These are phyloP conservation scores for Papilio polytes DNA, from an alignment of 1,140 invertebrate species.

Conservation along the genomic window DNA sequence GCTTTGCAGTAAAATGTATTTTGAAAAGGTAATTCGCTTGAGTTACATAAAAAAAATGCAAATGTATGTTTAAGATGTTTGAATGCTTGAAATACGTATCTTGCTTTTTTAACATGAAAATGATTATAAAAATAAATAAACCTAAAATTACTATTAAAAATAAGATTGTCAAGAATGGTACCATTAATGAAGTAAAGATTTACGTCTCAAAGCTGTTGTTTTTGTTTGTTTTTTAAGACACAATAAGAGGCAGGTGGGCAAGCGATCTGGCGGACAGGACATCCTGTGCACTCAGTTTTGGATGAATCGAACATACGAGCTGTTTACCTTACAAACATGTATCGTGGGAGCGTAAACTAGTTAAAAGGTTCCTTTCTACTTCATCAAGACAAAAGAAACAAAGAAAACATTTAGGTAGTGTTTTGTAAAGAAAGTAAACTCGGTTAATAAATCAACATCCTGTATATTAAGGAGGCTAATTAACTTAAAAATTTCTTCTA, in stretches of 20 bases:
- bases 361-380: background rate
- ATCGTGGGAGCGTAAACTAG: constrained; percentile 14
- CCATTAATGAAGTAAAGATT: background rate
- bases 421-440: background rate
- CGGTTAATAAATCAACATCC: background rate
- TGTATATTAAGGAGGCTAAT: background rate
- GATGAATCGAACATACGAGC: background rate
- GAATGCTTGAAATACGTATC: too few species aligned
- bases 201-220: background rate
- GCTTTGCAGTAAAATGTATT: background rate
- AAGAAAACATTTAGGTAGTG: background rate
- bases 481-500: too few species aligned
- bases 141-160: too few species aligned
- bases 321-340: constrained; percentile 1
- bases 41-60: too few species aligned
- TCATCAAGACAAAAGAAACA: background rate
- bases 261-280: background rate
- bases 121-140: too few species aligned
- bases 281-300: constrained; percentile 20
- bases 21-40: too few species aligned
- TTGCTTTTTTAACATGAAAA: too few species aligned
- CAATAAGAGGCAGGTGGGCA: background rate
- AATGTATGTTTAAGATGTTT: too few species aligned
- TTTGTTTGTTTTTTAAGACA: constrained; percentile 4
- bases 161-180: too few species aligned